Conservation (phyloP, 1,140 invertebrate species). For the Thaumatotibia leucotreta region DNA sequence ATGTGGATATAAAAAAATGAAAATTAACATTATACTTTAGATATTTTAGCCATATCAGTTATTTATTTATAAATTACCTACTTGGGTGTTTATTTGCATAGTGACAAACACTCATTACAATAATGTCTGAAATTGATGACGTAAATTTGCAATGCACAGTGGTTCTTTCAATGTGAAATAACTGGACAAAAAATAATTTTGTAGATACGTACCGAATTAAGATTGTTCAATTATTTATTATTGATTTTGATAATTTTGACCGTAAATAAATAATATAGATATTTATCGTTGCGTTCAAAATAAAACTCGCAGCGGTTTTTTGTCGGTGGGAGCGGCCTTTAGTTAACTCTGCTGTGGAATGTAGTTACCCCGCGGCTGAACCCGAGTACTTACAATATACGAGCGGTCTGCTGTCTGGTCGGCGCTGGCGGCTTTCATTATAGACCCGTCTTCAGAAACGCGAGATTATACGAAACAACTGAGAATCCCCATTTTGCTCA, state of each 20-base stretch:
- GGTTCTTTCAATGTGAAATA: neutral
- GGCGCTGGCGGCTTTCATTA: constrained; percentile 18
- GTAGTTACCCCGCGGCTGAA: constrained; percentile 15
- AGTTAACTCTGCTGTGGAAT: constrained; percentile 20
- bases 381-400: constrained; percentile 17
- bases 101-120: neutral
- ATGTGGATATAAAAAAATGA: too few species aligned
- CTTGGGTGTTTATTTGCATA: neutral
- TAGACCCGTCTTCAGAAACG: constrained; percentile 14
- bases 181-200: neutral
- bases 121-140: neutral
- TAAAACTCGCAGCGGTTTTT: constrained; percentile 14
- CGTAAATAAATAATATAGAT: too few species aligned
- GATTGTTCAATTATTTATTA: too few species aligned
- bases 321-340: constrained; percentile 16
- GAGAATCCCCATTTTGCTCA: constrained; percentile 2
- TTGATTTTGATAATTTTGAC: too few species aligned
- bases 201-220: too few species aligned
- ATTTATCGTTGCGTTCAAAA: too few species aligned
- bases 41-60: neutral
- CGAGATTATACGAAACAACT: constrained; percentile 8
- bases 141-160: neutral
- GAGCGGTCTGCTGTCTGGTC: constrained; percentile 14
- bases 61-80: neutral
- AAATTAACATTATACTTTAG: too few species aligned